Base-by-base conservation (phyloP, 2,888 invertebrate species). In the Leucania comma region DNA sequence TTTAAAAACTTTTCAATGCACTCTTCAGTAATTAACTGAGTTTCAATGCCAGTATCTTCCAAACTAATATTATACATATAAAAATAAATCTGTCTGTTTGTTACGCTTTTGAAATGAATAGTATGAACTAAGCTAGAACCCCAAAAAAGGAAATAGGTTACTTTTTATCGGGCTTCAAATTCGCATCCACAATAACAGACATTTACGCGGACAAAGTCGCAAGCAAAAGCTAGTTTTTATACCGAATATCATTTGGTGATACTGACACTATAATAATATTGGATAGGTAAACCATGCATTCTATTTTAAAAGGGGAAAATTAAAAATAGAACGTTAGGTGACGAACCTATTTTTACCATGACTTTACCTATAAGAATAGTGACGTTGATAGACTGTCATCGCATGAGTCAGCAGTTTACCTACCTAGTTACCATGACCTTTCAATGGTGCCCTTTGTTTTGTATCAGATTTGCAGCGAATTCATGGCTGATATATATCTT, bases 381-480 rank as follows among this genome's bases (percentile, higher is more conserved):
- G 73, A 75, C 73, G 48, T 75, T 78, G 70, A 80, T 72, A 59
- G 58, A 75, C 69, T 72, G 32, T 68, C 69, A 72, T 38, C 53
- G 62, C 69, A 66, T 85, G 86, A 84, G 68, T 80, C 84, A 75
- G 62, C 75, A 58, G 9, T 26, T 59, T 42, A 50, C 54, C 35
- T 57, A 66, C 50, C 64, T 69, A 48, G 46, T 65, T 24, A 70
- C 71, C 59, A 58, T 85, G 82, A 85, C 84, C 82, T 84, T 85
- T 85, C 46, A 70, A 59, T 53, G 53, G n/a, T 35, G 61, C 72
- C 70, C 75, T 81, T 75, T 65, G 24, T 66, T 48, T 46, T 68
- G 60, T 80, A 83, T 78, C 72, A 71, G 76, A 73, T 83, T 85
- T 68, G 75, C 79, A 64, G 65, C 62, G 61, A 77, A 81, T 78